Evolutionary conservation across 2,888 invertebrate genomes (phyloP).

Genomic region (Drosophila leonis): DNA sequence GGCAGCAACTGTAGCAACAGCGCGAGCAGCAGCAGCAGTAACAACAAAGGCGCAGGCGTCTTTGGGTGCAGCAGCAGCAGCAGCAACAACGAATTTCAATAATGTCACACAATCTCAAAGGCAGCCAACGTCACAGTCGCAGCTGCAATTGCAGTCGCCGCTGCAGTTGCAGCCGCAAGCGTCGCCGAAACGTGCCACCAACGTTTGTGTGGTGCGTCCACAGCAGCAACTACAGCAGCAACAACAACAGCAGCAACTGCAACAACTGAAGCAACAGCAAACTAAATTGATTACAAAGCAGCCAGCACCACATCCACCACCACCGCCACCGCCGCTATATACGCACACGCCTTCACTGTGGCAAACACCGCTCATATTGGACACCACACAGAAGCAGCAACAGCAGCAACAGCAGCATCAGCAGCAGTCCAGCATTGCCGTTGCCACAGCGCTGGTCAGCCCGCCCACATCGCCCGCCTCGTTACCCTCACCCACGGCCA

Average conservation of each 20-base stretch:
- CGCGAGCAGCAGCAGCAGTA: constrained; percentile 58
- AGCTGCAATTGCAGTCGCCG: constrained; percentile 63
- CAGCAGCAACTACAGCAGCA: constrained; percentile 74
- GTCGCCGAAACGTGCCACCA: constrained; percentile 72
- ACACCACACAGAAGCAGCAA: constrained; percentile 67
- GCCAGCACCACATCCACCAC: constrained; percentile 49
- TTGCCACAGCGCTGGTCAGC: constrained; percentile 61
- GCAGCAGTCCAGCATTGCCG: constrained; percentile 31
- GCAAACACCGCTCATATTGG: constrained; percentile 82
- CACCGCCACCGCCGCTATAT: constrained; percentile 69
- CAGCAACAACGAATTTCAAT: constrained; percentile 77
- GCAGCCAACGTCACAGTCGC: constrained; percentile 59
- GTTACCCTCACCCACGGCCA: constrained; percentile 66
- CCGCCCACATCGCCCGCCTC: constrained; percentile 78
- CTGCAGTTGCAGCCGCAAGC: constrained; percentile 62
- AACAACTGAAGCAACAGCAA: constrained; percentile 63
- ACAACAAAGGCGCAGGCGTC: constrained; percentile 78
- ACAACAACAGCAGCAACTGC: constrained; percentile 66
- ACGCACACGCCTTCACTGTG: constrained; percentile 82
- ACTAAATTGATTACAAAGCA: constrained; percentile 39
- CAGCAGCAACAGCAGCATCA: constrained; percentile 39
- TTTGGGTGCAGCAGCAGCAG: constrained; percentile 55
- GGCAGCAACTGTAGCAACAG: constrained; percentile 59
- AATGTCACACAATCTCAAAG: constrained; percentile 80
- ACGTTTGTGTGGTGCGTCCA: constrained; percentile 80